Percentiles rank a stretch among this genome's conserved stretches.
These are phyloP conservation scores for Xylota segnis DNA, from an alignment of 2,888 invertebrate species.

Conservation along the genomic window DNA sequence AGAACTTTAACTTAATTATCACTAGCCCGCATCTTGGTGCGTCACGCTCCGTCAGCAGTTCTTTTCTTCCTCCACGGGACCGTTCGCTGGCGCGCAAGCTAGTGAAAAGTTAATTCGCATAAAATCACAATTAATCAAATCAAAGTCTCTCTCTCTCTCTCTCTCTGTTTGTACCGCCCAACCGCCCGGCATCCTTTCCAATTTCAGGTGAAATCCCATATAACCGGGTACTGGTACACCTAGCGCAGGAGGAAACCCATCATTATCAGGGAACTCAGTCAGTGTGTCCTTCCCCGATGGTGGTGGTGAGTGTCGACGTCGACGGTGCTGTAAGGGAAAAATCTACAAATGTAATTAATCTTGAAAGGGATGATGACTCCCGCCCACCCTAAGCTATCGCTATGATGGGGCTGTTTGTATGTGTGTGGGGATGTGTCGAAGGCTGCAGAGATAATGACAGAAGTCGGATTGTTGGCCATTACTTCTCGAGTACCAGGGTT, in stretches of 20 bases:
- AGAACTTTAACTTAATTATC: constrained; percentile 73
- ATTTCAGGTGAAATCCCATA: constrained; percentile 68
- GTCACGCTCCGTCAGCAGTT: constrained; percentile 44
- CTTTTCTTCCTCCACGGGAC: constrained; percentile 20
- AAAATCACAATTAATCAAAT: constrained; percentile 77
- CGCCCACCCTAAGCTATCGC: no score
- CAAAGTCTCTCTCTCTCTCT: constrained; percentile 42
- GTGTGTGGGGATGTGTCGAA: not conserved
- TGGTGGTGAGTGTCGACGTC: no score
- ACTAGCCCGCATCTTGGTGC: constrained; percentile 63
- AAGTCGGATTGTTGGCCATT: constrained; percentile 67
- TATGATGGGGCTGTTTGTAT: no score
- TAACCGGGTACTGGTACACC: not conserved
- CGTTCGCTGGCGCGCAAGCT: constrained; percentile 11
- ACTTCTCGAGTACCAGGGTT: constrained; percentile 33
- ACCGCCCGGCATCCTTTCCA: constrained; percentile 43
- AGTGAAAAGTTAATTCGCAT: constrained; percentile 70
- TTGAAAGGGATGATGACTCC: constrained; percentile 26
- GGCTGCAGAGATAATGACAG: constrained; percentile 52
- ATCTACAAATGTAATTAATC: constrained; percentile 74
- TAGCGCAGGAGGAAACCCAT: constrained; percentile 26
- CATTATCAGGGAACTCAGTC: constrained; percentile 50
- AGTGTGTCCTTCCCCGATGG: constrained; percentile 28
- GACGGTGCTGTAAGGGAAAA: constrained; percentile 36
- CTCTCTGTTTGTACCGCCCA: no score